Percentiles rank a stretch among this genome's conserved stretches.
phyloP scores from a whole-genome alignment of 1,140 invertebrate species.

The Akabosia matsudoensis region DNA sequence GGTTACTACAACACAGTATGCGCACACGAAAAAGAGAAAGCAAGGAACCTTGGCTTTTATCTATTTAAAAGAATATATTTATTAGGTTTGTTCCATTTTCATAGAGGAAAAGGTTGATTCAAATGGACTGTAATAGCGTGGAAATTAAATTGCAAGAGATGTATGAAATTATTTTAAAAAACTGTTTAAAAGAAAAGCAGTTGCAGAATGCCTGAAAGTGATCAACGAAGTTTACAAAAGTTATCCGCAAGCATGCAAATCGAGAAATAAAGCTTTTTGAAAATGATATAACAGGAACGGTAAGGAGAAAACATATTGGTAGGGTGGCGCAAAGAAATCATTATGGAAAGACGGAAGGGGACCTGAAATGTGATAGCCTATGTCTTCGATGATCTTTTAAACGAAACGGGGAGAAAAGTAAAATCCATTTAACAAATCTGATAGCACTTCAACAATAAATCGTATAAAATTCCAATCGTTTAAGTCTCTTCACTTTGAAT shows the following conservation, averaged over 20 bases:
- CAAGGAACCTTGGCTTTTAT: background rate
- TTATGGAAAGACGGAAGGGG: conserved; percentile 33
- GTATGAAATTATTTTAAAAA: conserved; percentile 1
- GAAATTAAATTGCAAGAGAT: conserved; percentile 18
- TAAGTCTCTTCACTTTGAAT: too few species aligned
- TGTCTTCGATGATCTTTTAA: conserved; percentile 22
- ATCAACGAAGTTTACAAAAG: background rate
- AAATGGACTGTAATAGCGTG: background rate
- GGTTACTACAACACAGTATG: background rate
- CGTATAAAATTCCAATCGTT: too few species aligned
- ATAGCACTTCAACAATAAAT: too few species aligned
- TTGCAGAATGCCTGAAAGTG: background rate
- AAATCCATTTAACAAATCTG: conserved; percentile 5
- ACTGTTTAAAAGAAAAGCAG: too few species aligned
- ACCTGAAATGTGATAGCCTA: conserved; percentile 41
- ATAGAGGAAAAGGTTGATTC: background rate
- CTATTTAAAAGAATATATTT: background rate
- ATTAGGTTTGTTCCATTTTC: background rate
- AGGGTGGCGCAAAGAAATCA: conserved; percentile 5
- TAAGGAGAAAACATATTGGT: too few species aligned
- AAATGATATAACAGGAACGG: background rate
- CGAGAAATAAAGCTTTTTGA: background rate
- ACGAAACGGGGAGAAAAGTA: background rate
- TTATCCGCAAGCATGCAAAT: background rate
- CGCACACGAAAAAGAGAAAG: background rate